Percentiles rank a stretch among this genome's conserved stretches.
phyloP scores from a whole-genome alignment of 2,113 vertebrate genomes.

The Eira barbara region DNA sequence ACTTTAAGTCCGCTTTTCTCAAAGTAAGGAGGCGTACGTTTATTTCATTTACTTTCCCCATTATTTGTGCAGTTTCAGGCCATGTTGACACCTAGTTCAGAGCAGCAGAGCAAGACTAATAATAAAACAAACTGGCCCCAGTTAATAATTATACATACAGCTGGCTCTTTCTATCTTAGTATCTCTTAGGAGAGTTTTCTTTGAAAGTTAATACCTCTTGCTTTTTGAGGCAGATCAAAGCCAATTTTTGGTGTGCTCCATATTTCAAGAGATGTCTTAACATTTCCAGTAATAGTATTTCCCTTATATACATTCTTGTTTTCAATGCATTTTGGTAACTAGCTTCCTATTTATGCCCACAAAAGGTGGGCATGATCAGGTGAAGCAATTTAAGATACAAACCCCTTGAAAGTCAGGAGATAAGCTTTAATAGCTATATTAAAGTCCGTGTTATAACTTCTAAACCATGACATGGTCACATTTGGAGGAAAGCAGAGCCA shows the following conservation, averaged over 20 bases:
- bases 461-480: neutral
- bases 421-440: neutral
- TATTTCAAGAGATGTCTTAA: neutral
- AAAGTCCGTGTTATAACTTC: neutral
- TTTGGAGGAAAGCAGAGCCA: neutral
- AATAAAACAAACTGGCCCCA: neutral
- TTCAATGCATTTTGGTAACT: neutral
- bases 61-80: neutral
- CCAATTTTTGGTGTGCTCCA: neutral
- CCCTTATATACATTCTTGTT: neutral
- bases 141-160: neutral
- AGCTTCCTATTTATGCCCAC: neutral
- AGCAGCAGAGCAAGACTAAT: neutral
- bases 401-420: neutral
- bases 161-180: neutral
- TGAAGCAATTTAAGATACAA: neutral
- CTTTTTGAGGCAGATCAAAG: neutral
- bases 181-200: neutral
- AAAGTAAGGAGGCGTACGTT: neutral
- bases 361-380: neutral
- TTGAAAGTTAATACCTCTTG: neutral
- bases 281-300: neutral
- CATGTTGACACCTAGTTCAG: neutral
- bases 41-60: neutral
- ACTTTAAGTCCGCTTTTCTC: constrained; percentile 7